These are phyloP conservation scores for Thalpophila matura DNA, from an alignment of 2,888 invertebrate species.

Conservation along the genomic window DNA sequence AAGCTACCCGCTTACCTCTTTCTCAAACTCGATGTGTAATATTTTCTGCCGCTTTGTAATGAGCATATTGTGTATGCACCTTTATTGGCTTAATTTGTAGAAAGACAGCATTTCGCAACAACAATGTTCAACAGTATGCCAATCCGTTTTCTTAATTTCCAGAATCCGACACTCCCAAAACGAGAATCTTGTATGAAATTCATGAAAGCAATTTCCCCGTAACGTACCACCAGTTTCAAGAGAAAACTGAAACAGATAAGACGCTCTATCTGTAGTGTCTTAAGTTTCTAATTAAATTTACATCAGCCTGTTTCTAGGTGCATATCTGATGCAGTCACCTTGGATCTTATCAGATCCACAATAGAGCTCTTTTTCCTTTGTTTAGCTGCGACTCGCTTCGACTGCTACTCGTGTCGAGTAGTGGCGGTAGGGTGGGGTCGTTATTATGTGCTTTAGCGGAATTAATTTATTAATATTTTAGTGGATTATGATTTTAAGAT, in stretches of 20 bases:
- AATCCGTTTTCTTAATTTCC: conserved; percentile 8
- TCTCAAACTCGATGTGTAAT: no score
- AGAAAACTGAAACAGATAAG: conserved; percentile 58
- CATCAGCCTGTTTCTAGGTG: conserved; percentile 65
- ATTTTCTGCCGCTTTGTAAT: no score
- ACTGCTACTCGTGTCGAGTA: conserved; percentile 21
- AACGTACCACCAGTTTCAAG: conserved; percentile 38
- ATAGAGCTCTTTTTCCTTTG: conserved; percentile 49
- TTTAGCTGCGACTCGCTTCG: conserved; percentile 4
- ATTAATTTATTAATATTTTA: conserved; percentile 50
- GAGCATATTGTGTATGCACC: no score
- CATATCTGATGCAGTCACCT: conserved; percentile 53
- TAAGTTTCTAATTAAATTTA: conserved; percentile 72
- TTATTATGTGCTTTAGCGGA: conserved; percentile 9
- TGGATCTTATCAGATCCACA: conserved; percentile 45
- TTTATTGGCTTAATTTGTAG: no score
- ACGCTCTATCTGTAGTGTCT: conserved; percentile 52
- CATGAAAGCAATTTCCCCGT: conserved; percentile 53
- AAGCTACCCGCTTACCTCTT: no score
- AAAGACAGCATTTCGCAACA: conserved; percentile 6
- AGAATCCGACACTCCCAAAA: conserved; percentile 10
- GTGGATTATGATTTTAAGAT: conserved; percentile 12
- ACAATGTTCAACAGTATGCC: conserved; percentile 1
- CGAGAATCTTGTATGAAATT: conserved; percentile 52
- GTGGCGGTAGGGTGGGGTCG: conserved; percentile 30